Base-by-base conservation (phyloP, 23 tunicate species). In the Halocynthia aurantium region DNA sequence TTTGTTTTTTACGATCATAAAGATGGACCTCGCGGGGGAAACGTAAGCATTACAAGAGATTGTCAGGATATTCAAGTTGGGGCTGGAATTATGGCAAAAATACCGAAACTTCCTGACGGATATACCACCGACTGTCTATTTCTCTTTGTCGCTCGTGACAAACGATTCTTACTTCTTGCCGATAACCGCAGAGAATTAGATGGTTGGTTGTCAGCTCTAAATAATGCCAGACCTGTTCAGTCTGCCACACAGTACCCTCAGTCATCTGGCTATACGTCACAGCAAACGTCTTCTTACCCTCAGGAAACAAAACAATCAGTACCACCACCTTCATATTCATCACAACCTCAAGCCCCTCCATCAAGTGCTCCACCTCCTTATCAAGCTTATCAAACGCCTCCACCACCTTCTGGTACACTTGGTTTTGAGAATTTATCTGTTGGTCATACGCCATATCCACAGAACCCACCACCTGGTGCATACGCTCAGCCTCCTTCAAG, bases 61-160 rank as follows among this genome's bases (percentile, higher is more conserved):
- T 84, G 89, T 71, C 79, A 72, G 0, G 89, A 84, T 78, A 84
- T 84, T 52, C 89, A 84, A 74, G 83, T 87, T 20, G 93, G 93
- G 20, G 93, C 93, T 7, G 93, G 93, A 6, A 82, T 87, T 12
- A 86, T 83, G 71, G 93, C 93, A 13, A 81, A 81, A 50, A 76
- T 87, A 0, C 93, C 93, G 31, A 61, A 61, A 7, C 78, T 87
- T 56, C 93, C 93, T 0, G 73, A 69, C 20, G 21, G 60, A 17
- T 75, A 61, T 56, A 55, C 69, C 2, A 72, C 93, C 5, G 93
- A 87, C 77, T 87, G 93, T 69, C 80, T 87, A 7, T 73, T 87
- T 68, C 64, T 87, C 22, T 70, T 87, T 44, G 20, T 69, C 17
- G 76, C 82, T 12, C 40, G 70, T n/a, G 81, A 71, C 11, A 87